Evolutionary conservation across 2,113 vertebrate genomes (phyloP).

Genomic region (Myiozetetes cayanensis): DNA sequence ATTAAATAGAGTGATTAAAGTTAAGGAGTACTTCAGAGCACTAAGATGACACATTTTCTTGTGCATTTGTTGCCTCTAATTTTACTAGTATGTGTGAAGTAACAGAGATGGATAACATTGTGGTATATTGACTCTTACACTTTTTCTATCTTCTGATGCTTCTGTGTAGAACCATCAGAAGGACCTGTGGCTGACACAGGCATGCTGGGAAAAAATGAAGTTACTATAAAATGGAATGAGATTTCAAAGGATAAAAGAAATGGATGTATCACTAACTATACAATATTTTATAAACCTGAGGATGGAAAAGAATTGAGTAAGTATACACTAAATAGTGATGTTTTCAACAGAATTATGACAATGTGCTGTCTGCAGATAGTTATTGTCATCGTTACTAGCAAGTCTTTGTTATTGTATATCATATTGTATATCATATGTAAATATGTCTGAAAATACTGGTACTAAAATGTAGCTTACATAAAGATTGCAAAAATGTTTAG

Average conservation of each 20-base stretch:
- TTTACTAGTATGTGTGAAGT: neutral
- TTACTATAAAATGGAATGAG: slow-evolving; percentile 69
- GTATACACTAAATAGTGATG: neutral
- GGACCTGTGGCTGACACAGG: slow-evolving; percentile 53
- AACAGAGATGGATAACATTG: neutral
- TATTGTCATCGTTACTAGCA: neutral
- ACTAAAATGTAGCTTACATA: neutral
- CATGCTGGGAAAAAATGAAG: slow-evolving; percentile 57
- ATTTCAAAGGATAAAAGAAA: slow-evolving; percentile 63
- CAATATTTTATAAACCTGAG: slow-evolving; percentile 72
- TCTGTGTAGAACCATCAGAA: slow-evolving; percentile 59
- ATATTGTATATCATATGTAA: neutral
- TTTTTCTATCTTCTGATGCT: neutral
- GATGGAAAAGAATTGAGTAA: slow-evolving; percentile 67
- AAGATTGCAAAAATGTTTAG: neutral
- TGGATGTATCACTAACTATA: slow-evolving; percentile 76
- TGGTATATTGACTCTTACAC: neutral
- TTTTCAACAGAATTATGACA: neutral
- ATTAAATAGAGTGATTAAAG: neutral
- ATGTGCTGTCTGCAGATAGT: neutral
- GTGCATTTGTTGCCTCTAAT: neutral
- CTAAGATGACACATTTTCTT: neutral
- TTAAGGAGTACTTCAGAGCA: neutral
- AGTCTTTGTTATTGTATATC: neutral
- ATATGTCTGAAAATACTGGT: neutral